Percentiles rank a stretch among this genome's conserved stretches.
Conservation (phyloP, 2,888 invertebrate species). For the Hedychridium roseum region DNA sequence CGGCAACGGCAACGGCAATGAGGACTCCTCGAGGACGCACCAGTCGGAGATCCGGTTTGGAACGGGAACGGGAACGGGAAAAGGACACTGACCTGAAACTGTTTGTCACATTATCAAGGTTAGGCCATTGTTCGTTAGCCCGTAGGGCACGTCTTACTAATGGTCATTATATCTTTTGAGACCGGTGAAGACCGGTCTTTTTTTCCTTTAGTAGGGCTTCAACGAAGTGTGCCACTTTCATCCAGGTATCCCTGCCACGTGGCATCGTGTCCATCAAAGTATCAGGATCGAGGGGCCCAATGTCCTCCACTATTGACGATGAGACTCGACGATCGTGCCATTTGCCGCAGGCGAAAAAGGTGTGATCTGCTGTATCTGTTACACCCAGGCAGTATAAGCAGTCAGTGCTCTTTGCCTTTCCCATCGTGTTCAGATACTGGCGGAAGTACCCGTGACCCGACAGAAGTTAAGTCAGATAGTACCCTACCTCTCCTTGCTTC, state of each 20-base stretch:
- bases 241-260: slow-evolving; percentile 3
- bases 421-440: slow-evolving; percentile 15
- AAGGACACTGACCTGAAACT: no score
- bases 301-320: slow-evolving; percentile 6
- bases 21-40: slow-evolving; percentile 27
- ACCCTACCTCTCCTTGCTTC: slow-evolving; percentile 13
- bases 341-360: slow-evolving; percentile 15
- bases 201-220: no score
- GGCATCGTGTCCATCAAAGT: slow-evolving; percentile 19
- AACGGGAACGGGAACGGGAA: slow-evolving; percentile 16
- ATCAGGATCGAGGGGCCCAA: slow-evolving; percentile 14
- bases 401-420: slow-evolving; percentile 1
- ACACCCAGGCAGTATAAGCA: no score
- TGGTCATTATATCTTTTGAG: no score
- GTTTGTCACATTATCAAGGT: no score
- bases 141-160: no score
- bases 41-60: slow-evolving; percentile 14
- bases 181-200: no score
- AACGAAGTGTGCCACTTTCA: background rate
- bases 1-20: no score
- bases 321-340: slow-evolving; percentile 15
- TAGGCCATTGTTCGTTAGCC: no score
- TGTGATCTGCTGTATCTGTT: slow-evolving; percentile 18
- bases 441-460: slow-evolving; percentile 27
- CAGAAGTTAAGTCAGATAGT: slow-evolving; percentile 25